These are phyloP conservation scores for Schlechtendalia chinensis DNA, from an alignment of 1,140 invertebrate genomes.

Conservation along the genomic window DNA sequence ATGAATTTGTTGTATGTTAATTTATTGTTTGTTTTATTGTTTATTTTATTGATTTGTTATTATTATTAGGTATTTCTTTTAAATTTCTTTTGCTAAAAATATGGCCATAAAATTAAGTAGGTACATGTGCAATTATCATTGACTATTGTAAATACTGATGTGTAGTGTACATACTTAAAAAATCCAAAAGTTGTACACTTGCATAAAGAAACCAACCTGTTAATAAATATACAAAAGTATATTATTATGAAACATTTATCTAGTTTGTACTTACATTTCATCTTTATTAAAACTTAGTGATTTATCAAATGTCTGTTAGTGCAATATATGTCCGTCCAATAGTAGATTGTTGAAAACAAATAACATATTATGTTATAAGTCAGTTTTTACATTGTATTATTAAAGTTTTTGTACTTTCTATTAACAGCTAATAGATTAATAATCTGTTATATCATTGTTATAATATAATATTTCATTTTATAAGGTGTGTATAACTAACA, in stretches of 20 bases:
- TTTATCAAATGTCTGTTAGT: constrained; percentile 23
- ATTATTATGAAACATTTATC: not conserved
- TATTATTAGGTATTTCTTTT: not conserved
- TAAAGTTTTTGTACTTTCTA: not conserved
- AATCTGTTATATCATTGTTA: not conserved
- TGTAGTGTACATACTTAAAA: not conserved
- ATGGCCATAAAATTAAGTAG: not conserved
- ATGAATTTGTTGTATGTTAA: not conserved
- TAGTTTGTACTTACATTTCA: not conserved
- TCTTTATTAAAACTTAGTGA: constrained; percentile 14
- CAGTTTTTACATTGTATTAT: constrained; percentile 9
- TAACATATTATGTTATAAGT: constrained; percentile 6
- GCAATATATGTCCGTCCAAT: constrained; percentile 47
- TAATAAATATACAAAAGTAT: not conserved
- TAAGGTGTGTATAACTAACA: not conserved
- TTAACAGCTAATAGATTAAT: not conserved
- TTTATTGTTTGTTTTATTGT: constrained; percentile 23
- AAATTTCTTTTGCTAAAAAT: not conserved
- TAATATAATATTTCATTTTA: constrained; percentile 7
- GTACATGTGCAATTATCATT: not conserved
- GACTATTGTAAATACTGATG: not conserved
- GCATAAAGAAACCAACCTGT: not conserved
- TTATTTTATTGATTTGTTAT: constrained; percentile 14
- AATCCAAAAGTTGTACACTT: no score
- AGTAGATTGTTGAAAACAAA: not conserved